These are phyloP conservation scores for Sebastes taczanowskii DNA, from an alignment of 2,797 vertebrate species.

Conservation along the genomic window DNA sequence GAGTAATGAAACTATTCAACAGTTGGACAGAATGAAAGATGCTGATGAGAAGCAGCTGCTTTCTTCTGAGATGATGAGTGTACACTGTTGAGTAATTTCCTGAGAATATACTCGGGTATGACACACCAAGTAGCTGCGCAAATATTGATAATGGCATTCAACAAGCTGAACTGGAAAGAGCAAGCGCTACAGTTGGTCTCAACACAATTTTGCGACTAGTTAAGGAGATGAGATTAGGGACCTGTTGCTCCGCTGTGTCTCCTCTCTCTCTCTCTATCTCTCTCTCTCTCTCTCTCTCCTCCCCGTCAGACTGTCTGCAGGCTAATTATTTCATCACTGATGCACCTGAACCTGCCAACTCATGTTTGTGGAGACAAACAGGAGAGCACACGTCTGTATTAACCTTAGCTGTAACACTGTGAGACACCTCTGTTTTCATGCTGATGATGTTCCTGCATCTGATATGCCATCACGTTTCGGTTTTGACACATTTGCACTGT, in stretches of 20 bases:
- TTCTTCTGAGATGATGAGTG: neutral
- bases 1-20: neutral
- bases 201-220: constrained; percentile 24
- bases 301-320: neutral
- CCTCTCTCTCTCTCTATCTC: constrained; percentile 8
- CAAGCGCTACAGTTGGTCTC: constrained; percentile 1
- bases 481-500: neutral
- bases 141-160: neutral
- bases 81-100: neutral
- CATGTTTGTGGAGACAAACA: constrained; percentile 38
- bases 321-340: constrained; percentile 60
- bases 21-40: neutral
- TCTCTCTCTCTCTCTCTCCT: neutral
- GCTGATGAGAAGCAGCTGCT: constrained; percentile 16
- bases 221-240: constrained; percentile 35
- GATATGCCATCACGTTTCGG: neutral
- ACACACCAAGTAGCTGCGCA: neutral
- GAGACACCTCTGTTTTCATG: constrained; percentile 4
- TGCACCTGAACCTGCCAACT: constrained; percentile 61
- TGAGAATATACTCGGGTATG: neutral
- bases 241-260: constrained; percentile 15
- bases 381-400: constrained; percentile 25
- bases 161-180: neutral
- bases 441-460: neutral
- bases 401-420: constrained; percentile 12